Conservation (phyloP, 2,113 vertebrate genomes). For the Callocephalon fimbriatum region DNA sequence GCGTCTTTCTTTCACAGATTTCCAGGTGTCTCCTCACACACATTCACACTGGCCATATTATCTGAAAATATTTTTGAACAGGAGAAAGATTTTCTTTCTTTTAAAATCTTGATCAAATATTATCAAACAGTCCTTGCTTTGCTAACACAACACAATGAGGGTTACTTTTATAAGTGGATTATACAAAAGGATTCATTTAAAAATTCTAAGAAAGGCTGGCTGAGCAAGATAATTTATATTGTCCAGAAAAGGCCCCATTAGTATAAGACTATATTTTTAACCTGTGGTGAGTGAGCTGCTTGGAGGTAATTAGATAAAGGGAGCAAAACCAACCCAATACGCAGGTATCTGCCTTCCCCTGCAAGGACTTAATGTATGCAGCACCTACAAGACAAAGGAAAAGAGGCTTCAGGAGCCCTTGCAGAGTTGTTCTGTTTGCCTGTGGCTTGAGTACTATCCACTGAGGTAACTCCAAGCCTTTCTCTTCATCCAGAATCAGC, state of each 20-base stretch:
- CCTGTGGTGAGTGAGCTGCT: neutral
- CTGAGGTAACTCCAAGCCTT: neutral
- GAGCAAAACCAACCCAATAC: neutral
- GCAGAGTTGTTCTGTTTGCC: neutral
- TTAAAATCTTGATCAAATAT: neutral
- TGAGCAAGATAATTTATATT: neutral
- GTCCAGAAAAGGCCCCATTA: neutral
- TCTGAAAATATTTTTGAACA: constrained; percentile 15
- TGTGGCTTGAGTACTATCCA: neutral
- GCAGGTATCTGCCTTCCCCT: neutral
- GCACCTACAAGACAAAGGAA: neutral
- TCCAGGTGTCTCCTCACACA: neutral
- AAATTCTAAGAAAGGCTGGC: neutral
- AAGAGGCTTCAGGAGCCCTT: accelerated
- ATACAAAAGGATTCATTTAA: neutral
- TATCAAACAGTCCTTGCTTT: neutral
- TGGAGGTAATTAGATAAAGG: neutral
- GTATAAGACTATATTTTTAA: neutral
- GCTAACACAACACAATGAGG: neutral
- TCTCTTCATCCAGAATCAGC: neutral
- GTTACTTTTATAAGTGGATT: neutral
- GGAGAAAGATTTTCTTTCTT: neutral
- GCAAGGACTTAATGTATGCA: neutral
- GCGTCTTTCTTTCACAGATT: neutral
- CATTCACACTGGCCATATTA: neutral